Evolutionary conservation across 1,140 invertebrate genomes (phyloP), one percentile per base, ranked within the genome.

Genomic region (Cecropterus lyciades): DNA sequence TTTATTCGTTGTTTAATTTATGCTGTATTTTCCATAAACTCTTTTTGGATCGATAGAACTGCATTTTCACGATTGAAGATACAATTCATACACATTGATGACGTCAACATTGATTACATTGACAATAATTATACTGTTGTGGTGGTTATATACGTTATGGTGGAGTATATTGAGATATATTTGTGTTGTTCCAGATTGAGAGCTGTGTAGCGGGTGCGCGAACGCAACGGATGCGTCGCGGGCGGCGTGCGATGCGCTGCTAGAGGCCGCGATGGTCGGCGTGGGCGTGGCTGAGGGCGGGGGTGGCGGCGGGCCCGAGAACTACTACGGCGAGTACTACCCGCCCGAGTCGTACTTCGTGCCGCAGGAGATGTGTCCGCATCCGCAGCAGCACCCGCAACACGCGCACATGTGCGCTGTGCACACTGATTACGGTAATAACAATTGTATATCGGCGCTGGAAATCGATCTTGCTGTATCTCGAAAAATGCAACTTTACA

Each of bases 281-380:
- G 87, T 86, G 80, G 88, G 84, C 71, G 86, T 87, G 74, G 89
- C 82, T 63, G 87, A 81, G 75, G 87, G 80, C 45, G 85, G 79
- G 69, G 85, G 79, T 43, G 78, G 79, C 70, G 80, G 75, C 62
- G 77, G 65, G 68, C 74, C 79, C 69, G 77, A 84, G 69, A 70
- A 72, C 67, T 88, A 89, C 75, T 92, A 92, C 85, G 88, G 87
- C 69, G 90, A 92, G 76, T 91, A 91, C 83, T 92, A 91, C 84
- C 81, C 84, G 53, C 79, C 82, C 30, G 90, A 92, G 71, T 77
- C 75, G 48, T 92, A 92, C 84, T 93, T 87, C 82, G 84, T 90
- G 70, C 83, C 85, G 67, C 85, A 82, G 46, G 91, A 93, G 73
- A 90, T 92, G 87, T 92, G 89, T 70, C 84, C 84, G 51, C 88